Evolutionary conservation across 2,888 invertebrate species (phyloP), one percentile per base, ranked within the genome.

Genomic region (Mayetiola destructor): DNA sequence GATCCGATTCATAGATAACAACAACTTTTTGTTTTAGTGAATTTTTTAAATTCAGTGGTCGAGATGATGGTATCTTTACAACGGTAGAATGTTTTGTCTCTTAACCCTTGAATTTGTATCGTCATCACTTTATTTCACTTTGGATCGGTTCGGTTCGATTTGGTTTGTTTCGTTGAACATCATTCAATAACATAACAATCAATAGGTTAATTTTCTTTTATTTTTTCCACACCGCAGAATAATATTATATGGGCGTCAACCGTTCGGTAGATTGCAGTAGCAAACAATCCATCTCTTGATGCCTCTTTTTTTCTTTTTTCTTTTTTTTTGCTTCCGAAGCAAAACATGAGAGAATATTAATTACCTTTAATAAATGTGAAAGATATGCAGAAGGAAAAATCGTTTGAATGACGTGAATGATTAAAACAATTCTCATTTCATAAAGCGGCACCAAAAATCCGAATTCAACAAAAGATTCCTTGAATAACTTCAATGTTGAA

Each of bases 181-280:
- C 48, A 48, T 48, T 48, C 48, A 48, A 48, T 48, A n/a, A n/a
- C n/a, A n/a, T n/a, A n/a, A n/a, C 48, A 27, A 48, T 48, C n/a
- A 48, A 48, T 48, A 27, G 48, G 27, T 48, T 48, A 48, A 48
- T 48, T 48, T 48, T 27, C 48, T 48, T 48, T 48, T n/a, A n/a
- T n/a, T n/a, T 48, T 48, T 16, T 27, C 48, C 36, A n/a, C n/a
- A 12, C 32, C 6, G 32, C 32, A 32, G n/a, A 48, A 27, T 10
- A 16, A 48, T n/a, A 48, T n/a, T n/a, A n/a, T n/a, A n/a, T n/a
- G n/a, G 48, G 48, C 48, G 48, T 48, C 27, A 48, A 48, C 48
- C 27, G 27, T 27, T 27, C 23, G 27, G 48, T 48, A 48, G 27
- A n/a, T 16, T n/a, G 27, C 48, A 48, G 48, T 48, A 48, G 48